Evolutionary conservation across 2,888 invertebrate species (phyloP).

Genomic region (Plagodis dolabraria): DNA sequence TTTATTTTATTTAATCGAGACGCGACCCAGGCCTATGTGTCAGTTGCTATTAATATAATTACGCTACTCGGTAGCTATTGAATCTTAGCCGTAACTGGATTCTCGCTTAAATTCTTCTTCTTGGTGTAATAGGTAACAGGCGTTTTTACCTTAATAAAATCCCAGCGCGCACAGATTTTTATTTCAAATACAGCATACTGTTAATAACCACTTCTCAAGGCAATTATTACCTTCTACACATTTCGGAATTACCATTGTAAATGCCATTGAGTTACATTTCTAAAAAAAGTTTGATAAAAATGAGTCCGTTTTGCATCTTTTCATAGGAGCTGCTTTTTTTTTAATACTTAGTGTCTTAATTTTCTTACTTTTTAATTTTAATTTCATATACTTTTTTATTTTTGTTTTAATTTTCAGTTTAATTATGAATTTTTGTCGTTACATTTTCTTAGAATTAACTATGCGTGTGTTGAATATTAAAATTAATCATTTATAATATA

Average conservation of each 20-base stretch:
- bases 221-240: slow-evolving; percentile 7
- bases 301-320: slow-evolving; percentile 1
- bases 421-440: too few species aligned
- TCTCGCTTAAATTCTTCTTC: slow-evolving; percentile 16
- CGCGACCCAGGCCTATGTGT: slow-evolving; percentile 68
- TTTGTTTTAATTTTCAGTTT: too few species aligned
- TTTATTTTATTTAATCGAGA: slow-evolving; percentile 44
- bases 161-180: slow-evolving; percentile 5
- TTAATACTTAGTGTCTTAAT: too few species aligned
- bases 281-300: slow-evolving; percentile 5
- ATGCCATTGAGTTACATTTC: slow-evolving; percentile 17
- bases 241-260: slow-evolving; percentile 13
- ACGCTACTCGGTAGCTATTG: slow-evolving; percentile 44
- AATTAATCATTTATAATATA: too few species aligned
- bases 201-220: slow-evolving; percentile 2
- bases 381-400: too few species aligned
- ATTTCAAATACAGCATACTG: background rate
- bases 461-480: too few species aligned
- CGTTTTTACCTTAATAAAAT: slow-evolving; percentile 5
- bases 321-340: background rate
- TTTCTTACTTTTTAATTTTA: too few species aligned
- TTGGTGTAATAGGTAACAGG: slow-evolving; percentile 4
- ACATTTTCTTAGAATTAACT: too few species aligned
- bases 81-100: slow-evolving; percentile 16
- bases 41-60: slow-evolving; percentile 50